Evolutionary conservation across 2,888 invertebrate species (phyloP).

Genomic region (Callimorpha dominula): DNA sequence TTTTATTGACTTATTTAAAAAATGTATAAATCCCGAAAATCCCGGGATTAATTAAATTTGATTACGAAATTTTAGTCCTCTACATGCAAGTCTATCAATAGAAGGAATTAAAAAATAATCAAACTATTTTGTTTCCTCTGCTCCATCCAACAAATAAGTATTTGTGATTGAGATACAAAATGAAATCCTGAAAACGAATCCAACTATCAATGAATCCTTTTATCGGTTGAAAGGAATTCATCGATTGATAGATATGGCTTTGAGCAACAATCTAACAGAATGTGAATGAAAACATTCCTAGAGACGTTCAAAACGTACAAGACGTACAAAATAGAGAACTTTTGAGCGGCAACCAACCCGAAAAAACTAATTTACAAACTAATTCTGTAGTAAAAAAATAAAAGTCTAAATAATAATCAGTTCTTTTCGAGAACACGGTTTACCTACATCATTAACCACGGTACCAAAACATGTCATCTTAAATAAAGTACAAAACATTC

Average conservation of each 20-base stretch:
- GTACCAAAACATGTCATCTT: too few species aligned
- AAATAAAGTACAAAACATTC: too few species aligned
- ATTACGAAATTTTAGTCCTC: too few species aligned
- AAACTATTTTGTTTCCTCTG: conserved; percentile 26
- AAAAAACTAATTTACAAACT: background rate
- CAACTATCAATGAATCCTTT: conserved; percentile 29
- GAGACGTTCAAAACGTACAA: too few species aligned
- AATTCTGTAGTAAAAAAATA: background rate
- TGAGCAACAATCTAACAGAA: background rate
- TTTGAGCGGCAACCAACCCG: background rate
- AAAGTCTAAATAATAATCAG: too few species aligned
- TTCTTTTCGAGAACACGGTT: too few species aligned
- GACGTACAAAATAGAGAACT: too few species aligned
- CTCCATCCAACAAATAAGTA: conserved; percentile 25
- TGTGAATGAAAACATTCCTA: background rate
- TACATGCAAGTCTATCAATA: conserved; percentile 4
- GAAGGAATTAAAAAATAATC: conserved; percentile 26
- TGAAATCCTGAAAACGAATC: conserved; percentile 23
- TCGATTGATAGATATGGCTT: background rate
- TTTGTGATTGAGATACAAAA: conserved; percentile 31
- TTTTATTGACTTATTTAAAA: too few species aligned
- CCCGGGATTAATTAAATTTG: too few species aligned
- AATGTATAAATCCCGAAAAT: too few species aligned
- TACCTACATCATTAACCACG: too few species aligned
- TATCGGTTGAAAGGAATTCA: background rate